Conservation (phyloP, 2,888 invertebrate species). For the Caenorhabditis imperialis region DNA sequence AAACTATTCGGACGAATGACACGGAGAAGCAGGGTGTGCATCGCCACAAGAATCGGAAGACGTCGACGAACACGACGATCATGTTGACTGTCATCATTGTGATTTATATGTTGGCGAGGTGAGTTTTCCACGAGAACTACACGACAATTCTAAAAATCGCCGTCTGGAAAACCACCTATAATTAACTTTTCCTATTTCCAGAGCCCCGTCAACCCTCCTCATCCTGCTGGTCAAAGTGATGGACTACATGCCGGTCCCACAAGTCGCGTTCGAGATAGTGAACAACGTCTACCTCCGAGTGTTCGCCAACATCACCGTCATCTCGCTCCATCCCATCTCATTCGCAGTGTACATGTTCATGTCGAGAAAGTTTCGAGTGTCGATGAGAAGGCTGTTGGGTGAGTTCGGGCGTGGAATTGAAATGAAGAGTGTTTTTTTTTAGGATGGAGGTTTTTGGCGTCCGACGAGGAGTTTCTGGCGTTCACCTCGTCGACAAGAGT, state of each 20-base stretch:
- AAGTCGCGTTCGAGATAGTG: constrained; percentile 47
- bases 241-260: constrained; percentile 49
- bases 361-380: constrained; percentile 64
- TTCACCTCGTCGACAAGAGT: constrained; percentile 46
- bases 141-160: not conserved
- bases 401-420: not conserved
- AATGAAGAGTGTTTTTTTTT: not conserved
- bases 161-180: not conserved
- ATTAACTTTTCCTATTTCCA: constrained; percentile 8
- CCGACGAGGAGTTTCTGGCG: constrained; percentile 58
- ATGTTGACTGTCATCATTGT: constrained; percentile 70
- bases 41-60: constrained; percentile 49
- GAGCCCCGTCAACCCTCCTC: constrained; percentile 59
- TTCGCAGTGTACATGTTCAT: constrained; percentile 69
- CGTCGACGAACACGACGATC: constrained; percentile 62
- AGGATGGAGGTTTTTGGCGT: constrained; percentile 60
- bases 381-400: constrained; percentile 58
- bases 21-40: constrained; percentile 50
- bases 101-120: constrained; percentile 66
- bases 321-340: constrained; percentile 67
- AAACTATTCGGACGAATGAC: constrained; percentile 58
- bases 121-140: not conserved
- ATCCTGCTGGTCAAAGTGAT: constrained; percentile 60
- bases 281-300: constrained; percentile 57
- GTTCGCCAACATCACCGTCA: constrained; percentile 62